Evolutionary conservation across 37 sponge, comb jelly and placozoan genomes (phyloP).

Genomic region (Oopsacas minuta): DNA sequence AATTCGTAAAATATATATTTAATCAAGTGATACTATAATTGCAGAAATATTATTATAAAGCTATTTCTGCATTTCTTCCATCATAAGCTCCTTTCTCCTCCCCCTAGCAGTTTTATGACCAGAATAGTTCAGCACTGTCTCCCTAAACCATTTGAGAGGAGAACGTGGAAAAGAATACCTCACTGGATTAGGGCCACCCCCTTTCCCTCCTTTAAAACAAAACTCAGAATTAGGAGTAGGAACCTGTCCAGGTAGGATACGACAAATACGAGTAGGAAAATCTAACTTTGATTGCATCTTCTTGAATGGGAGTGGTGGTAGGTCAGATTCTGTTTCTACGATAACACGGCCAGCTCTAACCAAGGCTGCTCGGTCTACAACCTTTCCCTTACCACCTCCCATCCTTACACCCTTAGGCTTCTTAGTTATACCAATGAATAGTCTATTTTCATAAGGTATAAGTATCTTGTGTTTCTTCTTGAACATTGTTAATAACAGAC

Average conservation of each 20-base stretch:
- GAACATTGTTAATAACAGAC: background rate
- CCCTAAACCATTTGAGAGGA: background rate
- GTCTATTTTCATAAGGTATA: background rate
- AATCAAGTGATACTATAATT: no score
- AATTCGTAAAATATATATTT: no score
- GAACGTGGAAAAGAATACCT: background rate
- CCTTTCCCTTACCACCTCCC: slow-evolving; percentile 86
- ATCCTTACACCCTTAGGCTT: slow-evolving; percentile 66
- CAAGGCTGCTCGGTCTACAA: slow-evolving; percentile 47
- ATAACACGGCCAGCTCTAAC: slow-evolving; percentile 51
- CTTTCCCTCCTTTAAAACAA: background rate
- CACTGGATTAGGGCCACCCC: background rate
- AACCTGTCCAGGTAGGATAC: background rate
- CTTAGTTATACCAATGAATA: slow-evolving; percentile 61
- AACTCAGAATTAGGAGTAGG: background rate
- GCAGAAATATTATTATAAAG: background rate
- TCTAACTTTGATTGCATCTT: background rate
- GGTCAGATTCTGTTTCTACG: slow-evolving; percentile 24
- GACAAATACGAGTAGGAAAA: background rate
- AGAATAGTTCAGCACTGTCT: background rate
- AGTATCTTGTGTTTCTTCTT: background rate
- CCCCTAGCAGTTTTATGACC: background rate
- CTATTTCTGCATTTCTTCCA: background rate
- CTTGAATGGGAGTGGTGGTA: background rate
- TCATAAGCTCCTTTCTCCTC: background rate